These are phyloP conservation scores for Alosa sapidissima DNA, from an alignment of 2,797 vertebrate species.

Conservation along the genomic window DNA sequence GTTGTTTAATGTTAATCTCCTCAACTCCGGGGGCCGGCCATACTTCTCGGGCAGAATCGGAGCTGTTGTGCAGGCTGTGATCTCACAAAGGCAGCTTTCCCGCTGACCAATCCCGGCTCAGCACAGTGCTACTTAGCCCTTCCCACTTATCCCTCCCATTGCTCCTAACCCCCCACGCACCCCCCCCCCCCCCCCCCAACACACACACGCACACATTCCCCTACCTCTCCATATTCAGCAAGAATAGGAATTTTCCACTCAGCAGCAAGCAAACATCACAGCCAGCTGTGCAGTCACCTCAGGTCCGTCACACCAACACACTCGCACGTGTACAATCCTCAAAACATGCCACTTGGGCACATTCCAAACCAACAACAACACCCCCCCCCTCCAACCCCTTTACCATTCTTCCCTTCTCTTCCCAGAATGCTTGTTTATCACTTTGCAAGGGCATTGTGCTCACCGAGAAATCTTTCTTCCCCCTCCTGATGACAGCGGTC, in stretches of 20 bases:
- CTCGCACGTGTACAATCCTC: background rate
- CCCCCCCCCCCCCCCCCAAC: constrained; percentile 25
- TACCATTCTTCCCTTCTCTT: background rate
- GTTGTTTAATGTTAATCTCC: background rate
- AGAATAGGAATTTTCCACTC: constrained; percentile 75
- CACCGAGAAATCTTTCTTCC: background rate
- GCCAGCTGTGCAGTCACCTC: constrained; percentile 72
- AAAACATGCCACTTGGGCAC: background rate
- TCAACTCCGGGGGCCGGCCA: background rate
- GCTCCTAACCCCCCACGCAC: constrained; percentile 24
- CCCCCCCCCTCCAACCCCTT: background rate
- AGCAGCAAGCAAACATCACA: constrained; percentile 60
- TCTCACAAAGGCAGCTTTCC: constrained; percentile 78
- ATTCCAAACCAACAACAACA: background rate
- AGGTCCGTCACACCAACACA: constrained; percentile 39
- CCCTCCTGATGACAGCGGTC: background rate
- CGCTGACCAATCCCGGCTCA: constrained; percentile 65
- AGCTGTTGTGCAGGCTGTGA: constrained; percentile 77
- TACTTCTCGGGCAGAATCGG: constrained; percentile 56
- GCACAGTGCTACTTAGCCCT: constrained; percentile 52
- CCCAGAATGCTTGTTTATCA: background rate
- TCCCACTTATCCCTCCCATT: constrained; percentile 55
- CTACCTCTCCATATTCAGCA: constrained; percentile 55
- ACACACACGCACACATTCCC: constrained; percentile 5
- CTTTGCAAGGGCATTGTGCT: constrained; percentile 1